Conservation (phyloP, 2,888 invertebrate genomes). For the Ceriagrion tenellum region DNA sequence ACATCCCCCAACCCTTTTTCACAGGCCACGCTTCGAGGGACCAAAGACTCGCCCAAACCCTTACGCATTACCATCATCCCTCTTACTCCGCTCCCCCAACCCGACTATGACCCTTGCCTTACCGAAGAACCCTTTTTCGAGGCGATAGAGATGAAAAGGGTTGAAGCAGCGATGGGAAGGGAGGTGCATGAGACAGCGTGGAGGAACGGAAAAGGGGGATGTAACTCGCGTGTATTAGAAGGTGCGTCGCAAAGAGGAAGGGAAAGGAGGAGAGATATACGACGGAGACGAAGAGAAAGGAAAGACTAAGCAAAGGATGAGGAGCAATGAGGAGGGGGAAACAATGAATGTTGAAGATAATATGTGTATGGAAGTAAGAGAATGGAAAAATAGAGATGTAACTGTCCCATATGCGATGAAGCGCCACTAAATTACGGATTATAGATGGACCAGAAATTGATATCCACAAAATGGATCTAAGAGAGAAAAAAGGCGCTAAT, state of each 20-base stretch:
- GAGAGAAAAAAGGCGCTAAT: background rate
- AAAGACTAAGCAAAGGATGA: background rate
- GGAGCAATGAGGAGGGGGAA: background rate
- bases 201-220: background rate
- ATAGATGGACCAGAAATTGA: background rate
- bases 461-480: background rate
- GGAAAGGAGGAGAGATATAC: background rate
- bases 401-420: background rate
- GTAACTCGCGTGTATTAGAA: background rate
- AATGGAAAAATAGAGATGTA: background rate
- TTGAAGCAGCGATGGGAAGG: background rate
- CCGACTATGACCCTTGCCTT: background rate
- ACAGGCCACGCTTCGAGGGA: too few species aligned
- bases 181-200: background rate
- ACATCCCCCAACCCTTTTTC: background rate
- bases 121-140: background rate
- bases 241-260: too few species aligned
- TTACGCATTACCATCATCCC: background rate
- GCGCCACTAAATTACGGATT: background rate
- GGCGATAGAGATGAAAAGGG: constrained; percentile 39
- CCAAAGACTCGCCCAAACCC: background rate
- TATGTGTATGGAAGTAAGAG: background rate
- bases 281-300: background rate
- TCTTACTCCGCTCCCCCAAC: background rate
- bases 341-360: background rate